Evolutionary conservation across 2,797 vertebrate species (phyloP).

Genomic region (Eulemur albifrons): DNA sequence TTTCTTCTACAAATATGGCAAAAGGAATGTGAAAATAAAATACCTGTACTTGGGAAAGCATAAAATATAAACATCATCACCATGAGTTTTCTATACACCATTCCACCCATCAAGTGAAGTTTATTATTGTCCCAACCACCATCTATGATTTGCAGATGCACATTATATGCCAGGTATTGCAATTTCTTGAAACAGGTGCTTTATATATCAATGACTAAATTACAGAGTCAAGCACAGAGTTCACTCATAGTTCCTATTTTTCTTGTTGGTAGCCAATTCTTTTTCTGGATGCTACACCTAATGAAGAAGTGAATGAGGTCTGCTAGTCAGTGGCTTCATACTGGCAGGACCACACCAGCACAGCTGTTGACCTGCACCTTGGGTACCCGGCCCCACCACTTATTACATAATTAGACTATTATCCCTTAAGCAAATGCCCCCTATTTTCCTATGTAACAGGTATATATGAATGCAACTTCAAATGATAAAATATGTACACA

Average conservation of each 20-base stretch:
- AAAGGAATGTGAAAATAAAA: slow-evolving; percentile 29
- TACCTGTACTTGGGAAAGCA: not conserved
- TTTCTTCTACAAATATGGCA: not conserved
- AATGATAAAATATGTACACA: slow-evolving; percentile 28
- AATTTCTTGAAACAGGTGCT: not conserved
- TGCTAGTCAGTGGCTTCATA: not conserved
- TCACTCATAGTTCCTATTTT: not conserved
- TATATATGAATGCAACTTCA: slow-evolving; percentile 25
- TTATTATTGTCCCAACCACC: not conserved
- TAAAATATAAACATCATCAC: not conserved
- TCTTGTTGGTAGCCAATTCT: not conserved
- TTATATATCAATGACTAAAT: not conserved
- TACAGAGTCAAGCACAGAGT: not conserved
- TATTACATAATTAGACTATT: not conserved
- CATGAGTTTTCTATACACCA: not conserved
- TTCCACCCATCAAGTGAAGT: not conserved
- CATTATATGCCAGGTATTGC: not conserved
- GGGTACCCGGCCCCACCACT: rapidly evolving
- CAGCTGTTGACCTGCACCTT: rapidly evolving
- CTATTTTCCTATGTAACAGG: not conserved
- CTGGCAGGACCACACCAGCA: not conserved
- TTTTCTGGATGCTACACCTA: not conserved
- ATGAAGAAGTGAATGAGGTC: not conserved
- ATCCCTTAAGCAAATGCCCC: not conserved
- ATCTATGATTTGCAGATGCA: not conserved